Evolutionary conservation across 2,797 vertebrate species (phyloP), one percentile per base, ranked within the genome.

Genomic region (Rhinatrema bivittatum): DNA sequence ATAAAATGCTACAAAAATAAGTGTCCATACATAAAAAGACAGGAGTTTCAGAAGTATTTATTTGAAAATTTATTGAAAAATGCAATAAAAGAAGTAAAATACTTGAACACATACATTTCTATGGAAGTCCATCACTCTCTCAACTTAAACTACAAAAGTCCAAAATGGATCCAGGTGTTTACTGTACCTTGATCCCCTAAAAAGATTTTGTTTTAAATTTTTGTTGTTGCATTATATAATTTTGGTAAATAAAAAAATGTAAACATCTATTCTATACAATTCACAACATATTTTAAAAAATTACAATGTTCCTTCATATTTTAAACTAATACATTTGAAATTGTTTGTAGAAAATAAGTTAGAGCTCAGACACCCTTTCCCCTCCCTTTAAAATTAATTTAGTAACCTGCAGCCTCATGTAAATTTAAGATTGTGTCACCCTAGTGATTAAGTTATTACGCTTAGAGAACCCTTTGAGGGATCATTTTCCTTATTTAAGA

Each of bases 11-110:
- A 36, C n/a, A n/a, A 8, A 22, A 16, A 31, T n/a, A n/a, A n/a
- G n/a, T n/a, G n/a, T n/a, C n/a, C n/a, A n/a, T n/a, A n/a, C n/a
- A n/a, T n/a, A n/a, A n/a, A 10, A 23, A 4, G 26, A 2, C 1
- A 5, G 36, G 17, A 9, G 29, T 14, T 20, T 20, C 7, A n/a
- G n/a, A 28, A 1, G 2, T n/a, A 16, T 47, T 53, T 53, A 56
- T 64, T 66, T 62, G 57, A 59, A 48, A 66, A 65, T 81, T 82
- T 84, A 81, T 84, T 84, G 75, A 62, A 84, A 81, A 84, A 81
- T 59, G 77, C 76, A 68, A 64, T 72, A 78, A 73, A 77, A 66
- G 76, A 77, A 82, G 72, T 76, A 75, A 72, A 72, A 76, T 55
- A n/a, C n/a, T n/a, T 37, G 56, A 72, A 72, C 72, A 68, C 50